Conservation (phyloP, 2,113 vertebrate species). For the Ariopsis seemanni region DNA sequence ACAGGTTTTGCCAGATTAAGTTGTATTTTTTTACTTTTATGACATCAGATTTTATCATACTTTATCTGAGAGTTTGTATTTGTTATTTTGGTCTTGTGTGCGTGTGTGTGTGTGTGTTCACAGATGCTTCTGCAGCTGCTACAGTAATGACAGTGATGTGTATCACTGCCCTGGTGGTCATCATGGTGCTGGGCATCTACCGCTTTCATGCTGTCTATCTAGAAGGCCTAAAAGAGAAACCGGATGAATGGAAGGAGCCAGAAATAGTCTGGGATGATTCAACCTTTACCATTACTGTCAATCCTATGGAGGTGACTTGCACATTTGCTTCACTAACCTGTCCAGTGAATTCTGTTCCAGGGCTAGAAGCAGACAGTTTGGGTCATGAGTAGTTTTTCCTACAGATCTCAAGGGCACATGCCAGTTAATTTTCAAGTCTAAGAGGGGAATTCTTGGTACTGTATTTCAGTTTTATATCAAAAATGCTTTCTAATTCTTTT, state of each 20-base stretch:
- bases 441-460: background rate
- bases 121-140: constrained; percentile 79
- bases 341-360: background rate
- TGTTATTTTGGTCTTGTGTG: background rate
- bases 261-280: constrained; percentile 88
- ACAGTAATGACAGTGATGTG: constrained; percentile 77
- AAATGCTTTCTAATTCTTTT: background rate
- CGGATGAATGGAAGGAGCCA: constrained; percentile 70
- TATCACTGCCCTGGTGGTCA: constrained; percentile 76
- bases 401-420: background rate
- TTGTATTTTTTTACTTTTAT: background rate
- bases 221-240: constrained; percentile 63
- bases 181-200: constrained; percentile 79
- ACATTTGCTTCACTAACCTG: background rate
- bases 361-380: background rate
- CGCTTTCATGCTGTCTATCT: constrained; percentile 73
- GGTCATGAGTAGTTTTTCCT: background rate
- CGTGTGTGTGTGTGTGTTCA: background rate
- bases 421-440: background rate
- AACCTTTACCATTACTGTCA: constrained; percentile 83
- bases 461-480: background rate
- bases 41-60: background rate
- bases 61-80: background rate
- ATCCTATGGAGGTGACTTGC: constrained; percentile 84
- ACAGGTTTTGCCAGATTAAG: background rate